Conservation (phyloP, 2,113 vertebrate genomes). For the Pleuronectes platessa region DNA sequence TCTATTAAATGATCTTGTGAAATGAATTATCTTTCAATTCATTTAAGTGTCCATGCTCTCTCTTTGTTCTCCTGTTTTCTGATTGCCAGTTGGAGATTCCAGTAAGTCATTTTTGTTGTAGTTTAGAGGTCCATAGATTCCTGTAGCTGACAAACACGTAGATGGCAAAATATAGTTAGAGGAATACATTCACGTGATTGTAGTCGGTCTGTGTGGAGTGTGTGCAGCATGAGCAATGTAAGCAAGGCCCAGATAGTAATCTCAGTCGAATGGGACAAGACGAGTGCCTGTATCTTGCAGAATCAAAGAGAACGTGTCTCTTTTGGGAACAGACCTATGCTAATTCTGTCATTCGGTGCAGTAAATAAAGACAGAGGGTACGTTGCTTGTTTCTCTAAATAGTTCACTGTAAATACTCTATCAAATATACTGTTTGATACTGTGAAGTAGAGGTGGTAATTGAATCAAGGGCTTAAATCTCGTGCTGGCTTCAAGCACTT, state of each 20-base stretch:
- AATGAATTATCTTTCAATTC: not conserved
- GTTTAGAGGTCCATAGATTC: conserved; percentile 18
- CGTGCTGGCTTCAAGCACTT: not conserved
- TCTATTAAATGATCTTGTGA: not conserved
- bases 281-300: not conserved
- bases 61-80: conserved; percentile 18
- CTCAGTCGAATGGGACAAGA: conserved; percentile 10
- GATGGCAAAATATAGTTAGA: conserved; percentile 18
- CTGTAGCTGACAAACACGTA: conserved; percentile 22
- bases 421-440: not conserved
- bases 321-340: conserved; percentile 10
- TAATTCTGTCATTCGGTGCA: not conserved
- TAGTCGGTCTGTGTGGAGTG: conserved; percentile 14
- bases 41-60: conserved; percentile 7
- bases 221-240: conserved; percentile 1
- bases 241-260: not conserved
- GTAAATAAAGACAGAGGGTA: conserved; percentile 8
- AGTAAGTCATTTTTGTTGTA: conserved; percentile 36
- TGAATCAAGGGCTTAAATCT: not conserved
- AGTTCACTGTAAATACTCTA: not conserved
- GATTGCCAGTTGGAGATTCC: conserved; percentile 36
- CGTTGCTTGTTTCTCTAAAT: conserved; percentile 16
- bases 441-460: not conserved
- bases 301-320: conserved; percentile 16
- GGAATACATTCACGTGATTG: not conserved